These are phyloP conservation scores for Cirrhinus molitorella DNA, from an alignment of 2,797 vertebrate genomes.

Conservation along the genomic window DNA sequence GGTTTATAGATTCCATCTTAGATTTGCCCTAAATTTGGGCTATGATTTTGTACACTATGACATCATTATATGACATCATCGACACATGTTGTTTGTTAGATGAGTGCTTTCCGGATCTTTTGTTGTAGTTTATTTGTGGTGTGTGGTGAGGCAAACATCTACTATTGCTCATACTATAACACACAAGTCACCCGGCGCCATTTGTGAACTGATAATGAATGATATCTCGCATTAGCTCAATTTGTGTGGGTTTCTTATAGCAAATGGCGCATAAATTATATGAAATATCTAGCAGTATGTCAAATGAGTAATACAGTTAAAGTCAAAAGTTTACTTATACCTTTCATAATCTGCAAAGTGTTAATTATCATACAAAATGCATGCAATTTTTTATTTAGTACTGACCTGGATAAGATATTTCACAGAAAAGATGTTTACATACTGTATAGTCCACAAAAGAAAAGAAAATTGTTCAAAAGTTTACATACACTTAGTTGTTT, in stretches of 20 bases:
- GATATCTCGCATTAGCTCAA: background rate
- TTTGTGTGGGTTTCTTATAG: background rate
- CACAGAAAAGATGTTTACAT: too few relatives aligned
- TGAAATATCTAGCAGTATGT: too few relatives aligned
- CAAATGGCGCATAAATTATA: background rate
- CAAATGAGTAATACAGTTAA: too few relatives aligned
- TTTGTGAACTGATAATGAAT: background rate
- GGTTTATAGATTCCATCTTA: background rate
- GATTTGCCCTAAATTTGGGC: conserved; percentile 25
- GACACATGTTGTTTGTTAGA: conserved; percentile 49
- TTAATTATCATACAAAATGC: too few relatives aligned
- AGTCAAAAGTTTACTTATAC: too few relatives aligned
- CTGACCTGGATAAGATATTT: too few relatives aligned
- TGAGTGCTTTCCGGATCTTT: background rate
- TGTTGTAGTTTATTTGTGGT: conserved; percentile 2
- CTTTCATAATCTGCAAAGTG: too few relatives aligned
- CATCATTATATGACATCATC: conserved; percentile 40
- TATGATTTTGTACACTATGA: conserved; percentile 29
- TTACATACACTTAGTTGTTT: too few relatives aligned
- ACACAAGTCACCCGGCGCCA: background rate
- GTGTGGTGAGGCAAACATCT: background rate
- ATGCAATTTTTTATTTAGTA: too few relatives aligned
- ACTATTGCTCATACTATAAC: background rate
- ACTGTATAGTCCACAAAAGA: too few relatives aligned
- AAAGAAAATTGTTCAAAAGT: too few relatives aligned